Evolutionary conservation across 92 coral and sea anemone species (phyloP), one percentile per base, ranked within the genome.

Genomic region (Porites lobata): DNA sequence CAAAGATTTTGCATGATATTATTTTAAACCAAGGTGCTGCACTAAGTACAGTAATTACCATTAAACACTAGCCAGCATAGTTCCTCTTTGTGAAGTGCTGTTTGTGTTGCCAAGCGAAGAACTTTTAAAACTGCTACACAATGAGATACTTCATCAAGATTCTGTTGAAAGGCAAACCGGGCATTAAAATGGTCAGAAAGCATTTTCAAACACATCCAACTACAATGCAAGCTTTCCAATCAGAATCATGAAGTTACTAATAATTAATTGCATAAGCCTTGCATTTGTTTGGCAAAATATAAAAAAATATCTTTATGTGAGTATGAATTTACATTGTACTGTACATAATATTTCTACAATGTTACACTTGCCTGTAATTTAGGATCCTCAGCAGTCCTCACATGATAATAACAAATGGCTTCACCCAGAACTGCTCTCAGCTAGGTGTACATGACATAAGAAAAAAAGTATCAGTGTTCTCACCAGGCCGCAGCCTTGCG

Each of bases 1-100:
- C 47, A 38, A 38, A 38, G 47, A 38, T 38, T 38, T 38, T 38
- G 47, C 6, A 38, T 38, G 7, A 38, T 38, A 38, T 38, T 38
- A 4, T 38, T 38, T 4, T 38, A 38, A 38, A 38, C 47, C 47
- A 38, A 38, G 5, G 6, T 38, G 6, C 47, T 38, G 47, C 47
- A 38, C 6, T 38, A 69, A 14, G 24, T 12, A 66, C 59, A 47
- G 54, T 21, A 12, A 72, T 22, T 85, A 95, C 98, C 99, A 90
- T 97, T 95, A 68, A 87, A 97, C 4, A 95, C 96, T 59, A 97
- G 90, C 98, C 99, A 97, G 78, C 98, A 92, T 58, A 94, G 82
- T 50, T 93, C 88, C 59, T 97, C 99, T 78, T 92, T 92, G 75
- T 92, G 99, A 2, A 97, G 79, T 7, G 98, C 96, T 14, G 90